Evolutionary conservation across 1,140 invertebrate species (phyloP).

Genomic region (Anoplophora glabripennis): DNA sequence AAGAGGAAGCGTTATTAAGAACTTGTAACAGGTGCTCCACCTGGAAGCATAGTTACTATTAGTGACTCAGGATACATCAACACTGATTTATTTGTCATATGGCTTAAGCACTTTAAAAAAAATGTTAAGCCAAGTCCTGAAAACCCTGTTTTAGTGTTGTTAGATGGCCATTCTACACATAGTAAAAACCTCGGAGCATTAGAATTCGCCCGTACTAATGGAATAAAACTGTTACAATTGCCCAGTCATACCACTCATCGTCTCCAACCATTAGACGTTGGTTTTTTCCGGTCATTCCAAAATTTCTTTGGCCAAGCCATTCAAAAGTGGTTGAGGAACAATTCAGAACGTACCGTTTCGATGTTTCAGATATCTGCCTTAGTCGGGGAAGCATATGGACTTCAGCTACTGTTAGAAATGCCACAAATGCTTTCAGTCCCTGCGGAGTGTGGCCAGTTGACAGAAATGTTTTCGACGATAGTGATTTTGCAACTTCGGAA

Average conservation of each 20-base stretch:
- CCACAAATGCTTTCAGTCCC: too few relatives aligned
- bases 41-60: slow-evolving; percentile 23
- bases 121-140: slow-evolving; percentile 23
- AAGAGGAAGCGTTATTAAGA: slow-evolving; percentile 20
- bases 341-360: slow-evolving; percentile 36
- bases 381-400: too few relatives aligned
- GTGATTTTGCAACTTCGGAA: too few relatives aligned
- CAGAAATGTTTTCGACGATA: too few relatives aligned
- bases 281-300: slow-evolving; percentile 44
- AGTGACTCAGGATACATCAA: slow-evolving; percentile 38
- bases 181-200: slow-evolving; percentile 30
- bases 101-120: slow-evolving; percentile 31
- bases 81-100: slow-evolving; percentile 24
- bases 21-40: slow-evolving; percentile 18
- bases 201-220: slow-evolving; percentile 21
- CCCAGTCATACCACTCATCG: slow-evolving; percentile 31
- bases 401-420: too few relatives aligned
- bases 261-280: slow-evolving; percentile 47
- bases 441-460: too few relatives aligned
- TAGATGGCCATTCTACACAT: slow-evolving; percentile 40
- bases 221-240: slow-evolving; percentile 26
- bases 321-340: slow-evolving; percentile 31
- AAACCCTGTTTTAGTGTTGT: slow-evolving; percentile 32
- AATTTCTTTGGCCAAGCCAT: slow-evolving; percentile 35
- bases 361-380: slow-evolving; percentile 3